Conservation (phyloP, 2,888 invertebrate species). For the Galeruca laticollis region DNA sequence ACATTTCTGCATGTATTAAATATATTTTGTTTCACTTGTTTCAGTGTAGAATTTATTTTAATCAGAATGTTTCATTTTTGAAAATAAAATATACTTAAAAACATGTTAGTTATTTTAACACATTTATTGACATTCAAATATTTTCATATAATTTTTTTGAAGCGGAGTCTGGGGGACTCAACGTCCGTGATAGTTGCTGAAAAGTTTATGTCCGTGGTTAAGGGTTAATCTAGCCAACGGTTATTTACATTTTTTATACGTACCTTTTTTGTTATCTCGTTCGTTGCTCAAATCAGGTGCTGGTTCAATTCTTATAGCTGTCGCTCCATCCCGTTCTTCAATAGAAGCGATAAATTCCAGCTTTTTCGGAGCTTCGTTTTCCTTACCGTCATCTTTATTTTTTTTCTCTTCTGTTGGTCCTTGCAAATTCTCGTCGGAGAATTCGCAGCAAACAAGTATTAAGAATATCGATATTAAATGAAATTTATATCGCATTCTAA, state of each 20-base stretch:
- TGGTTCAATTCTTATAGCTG: slow-evolving; percentile 62
- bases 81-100: too few relatives aligned
- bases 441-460: slow-evolving; percentile 59
- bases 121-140: too few relatives aligned
- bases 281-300: slow-evolving; percentile 65
- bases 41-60: too few relatives aligned
- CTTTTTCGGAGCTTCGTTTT: slow-evolving; percentile 20
- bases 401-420: slow-evolving; percentile 50
- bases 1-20: too few relatives aligned
- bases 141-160: too few relatives aligned
- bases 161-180: too few relatives aligned
- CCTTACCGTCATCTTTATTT: slow-evolving; percentile 28
- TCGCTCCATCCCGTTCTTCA: slow-evolving; percentile 58
- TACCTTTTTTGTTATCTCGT: slow-evolving; percentile 61
- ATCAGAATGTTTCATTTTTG: too few relatives aligned
- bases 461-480: slow-evolving; percentile 48
- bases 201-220: too few relatives aligned
- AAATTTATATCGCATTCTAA: slow-evolving; percentile 23
- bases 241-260: not conserved
- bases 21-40: too few relatives aligned
- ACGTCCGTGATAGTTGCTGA: too few relatives aligned
- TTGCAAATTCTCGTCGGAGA: slow-evolving; percentile 57
- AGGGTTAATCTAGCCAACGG: not conserved
- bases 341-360: slow-evolving; percentile 59
- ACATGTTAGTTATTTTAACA: too few relatives aligned